phyloP scores from a whole-genome alignment of 2,797 vertebrate species.

The Apodemus agrarius region DNA sequence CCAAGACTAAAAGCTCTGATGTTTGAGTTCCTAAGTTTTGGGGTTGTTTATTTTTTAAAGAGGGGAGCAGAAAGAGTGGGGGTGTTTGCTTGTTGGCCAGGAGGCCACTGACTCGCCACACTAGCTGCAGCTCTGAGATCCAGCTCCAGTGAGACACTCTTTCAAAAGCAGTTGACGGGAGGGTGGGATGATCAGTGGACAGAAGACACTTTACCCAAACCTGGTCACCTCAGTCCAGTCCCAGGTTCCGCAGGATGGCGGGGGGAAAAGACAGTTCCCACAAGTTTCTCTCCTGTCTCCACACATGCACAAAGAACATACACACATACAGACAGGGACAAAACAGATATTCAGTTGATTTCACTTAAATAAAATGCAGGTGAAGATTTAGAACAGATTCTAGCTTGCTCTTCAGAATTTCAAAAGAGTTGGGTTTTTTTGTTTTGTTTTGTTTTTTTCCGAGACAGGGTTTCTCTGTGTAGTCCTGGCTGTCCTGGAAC shows the following conservation, averaged over 20 bases:
- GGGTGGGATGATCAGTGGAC: background rate
- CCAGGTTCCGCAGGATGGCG: background rate
- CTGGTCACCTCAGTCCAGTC: background rate
- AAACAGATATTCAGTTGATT: background rate
- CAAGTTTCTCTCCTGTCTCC: background rate
- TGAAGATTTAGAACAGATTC: constrained; percentile 51
- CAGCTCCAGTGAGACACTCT: background rate
- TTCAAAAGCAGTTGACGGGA: no score
- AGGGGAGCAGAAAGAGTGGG: background rate
- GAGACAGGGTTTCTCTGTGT: no score
- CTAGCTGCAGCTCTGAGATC: background rate
- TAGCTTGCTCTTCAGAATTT: constrained; percentile 17
- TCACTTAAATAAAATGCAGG: constrained; percentile 19
- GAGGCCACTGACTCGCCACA: background rate
- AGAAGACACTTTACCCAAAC: background rate
- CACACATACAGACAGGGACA: background rate
- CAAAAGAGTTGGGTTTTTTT: constrained; percentile 25
- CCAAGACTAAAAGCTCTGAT: constrained; percentile 27
- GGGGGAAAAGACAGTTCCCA: background rate
- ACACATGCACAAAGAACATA: background rate
- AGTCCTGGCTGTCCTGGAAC: no score
- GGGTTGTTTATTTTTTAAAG: background rate
- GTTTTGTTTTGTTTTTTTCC: no score
- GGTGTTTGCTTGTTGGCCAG: background rate
- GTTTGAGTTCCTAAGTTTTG: background rate